Percentiles rank a stretch among this genome's conserved stretches.
Conservation (phyloP, 1,140 invertebrate species). For the Parapsyche elsis region DNA sequence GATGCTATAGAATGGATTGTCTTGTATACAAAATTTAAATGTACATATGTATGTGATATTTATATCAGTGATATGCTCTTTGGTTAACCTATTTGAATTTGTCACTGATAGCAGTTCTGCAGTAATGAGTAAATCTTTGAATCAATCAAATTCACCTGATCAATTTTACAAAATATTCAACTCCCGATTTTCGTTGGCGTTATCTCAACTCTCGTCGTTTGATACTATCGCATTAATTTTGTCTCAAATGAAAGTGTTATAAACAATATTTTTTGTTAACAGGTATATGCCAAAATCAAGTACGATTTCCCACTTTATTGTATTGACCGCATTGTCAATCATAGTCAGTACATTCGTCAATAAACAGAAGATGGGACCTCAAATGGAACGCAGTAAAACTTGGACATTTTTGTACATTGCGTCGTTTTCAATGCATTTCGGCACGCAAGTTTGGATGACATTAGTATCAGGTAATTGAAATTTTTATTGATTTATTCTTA, state of each 20-base stretch:
- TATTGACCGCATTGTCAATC: neutral
- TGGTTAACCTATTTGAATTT: too few relatives aligned
- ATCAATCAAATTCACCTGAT: too few relatives aligned
- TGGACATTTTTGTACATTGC: conserved; percentile 75
- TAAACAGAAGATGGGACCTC: neutral
- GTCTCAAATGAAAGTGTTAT: neutral
- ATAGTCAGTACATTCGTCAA: neutral
- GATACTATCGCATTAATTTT: neutral
- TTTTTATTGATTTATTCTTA: conserved; percentile 47
- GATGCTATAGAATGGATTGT: too few relatives aligned
- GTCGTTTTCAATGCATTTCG: conserved; percentile 81
- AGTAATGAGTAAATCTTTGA: too few relatives aligned
- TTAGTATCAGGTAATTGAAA: conserved; percentile 79
- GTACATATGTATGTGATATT: too few relatives aligned
- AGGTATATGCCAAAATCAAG: neutral
- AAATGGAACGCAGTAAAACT: conserved; percentile 35
- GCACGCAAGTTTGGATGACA: conserved; percentile 90
- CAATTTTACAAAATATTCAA: too few relatives aligned
- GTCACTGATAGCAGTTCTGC: too few relatives aligned
- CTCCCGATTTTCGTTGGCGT: too few relatives aligned
- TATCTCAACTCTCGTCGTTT: too few relatives aligned
- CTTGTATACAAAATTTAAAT: too few relatives aligned
- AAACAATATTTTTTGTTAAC: neutral
- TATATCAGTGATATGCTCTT: too few relatives aligned
- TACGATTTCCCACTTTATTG: neutral